Conservation (phyloP, 2,113 vertebrate genomes). For the Electrona antarctica region DNA sequence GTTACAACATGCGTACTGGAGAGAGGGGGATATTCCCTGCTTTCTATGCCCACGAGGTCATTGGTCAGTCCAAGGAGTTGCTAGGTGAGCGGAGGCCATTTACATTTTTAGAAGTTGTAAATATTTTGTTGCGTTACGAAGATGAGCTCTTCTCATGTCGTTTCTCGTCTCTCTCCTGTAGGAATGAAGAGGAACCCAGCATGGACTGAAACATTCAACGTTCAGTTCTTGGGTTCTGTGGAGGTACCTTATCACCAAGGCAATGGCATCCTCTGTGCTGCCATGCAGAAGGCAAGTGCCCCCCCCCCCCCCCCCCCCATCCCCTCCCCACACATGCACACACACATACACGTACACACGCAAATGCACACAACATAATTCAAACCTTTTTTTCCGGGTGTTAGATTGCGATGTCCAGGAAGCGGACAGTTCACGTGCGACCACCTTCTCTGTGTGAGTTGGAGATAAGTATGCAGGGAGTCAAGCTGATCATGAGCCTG, state of each 20-base stretch:
- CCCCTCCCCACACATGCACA: background rate
- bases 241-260: conserved; percentile 97
- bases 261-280: conserved; percentile 93
- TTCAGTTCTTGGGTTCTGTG: conserved; percentile 96
- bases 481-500: conserved; percentile 91
- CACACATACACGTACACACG: background rate
- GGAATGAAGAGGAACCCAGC: conserved; percentile 89
- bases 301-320: background rate
- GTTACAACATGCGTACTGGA: conserved; percentile 97
- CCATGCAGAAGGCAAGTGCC: conserved; percentile 92
- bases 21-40: conserved; percentile 94
- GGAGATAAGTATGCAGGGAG: conserved; percentile 91
- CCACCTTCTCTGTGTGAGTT: conserved; percentile 93
- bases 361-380: too few species aligned
- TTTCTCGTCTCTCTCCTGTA: conserved; percentile 33
- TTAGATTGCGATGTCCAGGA: conserved; percentile 91
- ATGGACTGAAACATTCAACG: conserved; percentile 91
- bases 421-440: conserved; percentile 91
- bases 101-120: background rate
- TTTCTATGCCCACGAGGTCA: conserved; percentile 93
- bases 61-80: conserved; percentile 85
- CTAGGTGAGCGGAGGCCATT: conserved; percentile 76
- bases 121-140: background rate
- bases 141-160: background rate
- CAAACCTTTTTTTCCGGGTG: background rate